phyloP scores from a whole-genome alignment of 2,113 vertebrate genomes.

The Ardeotis arabs region DNA sequence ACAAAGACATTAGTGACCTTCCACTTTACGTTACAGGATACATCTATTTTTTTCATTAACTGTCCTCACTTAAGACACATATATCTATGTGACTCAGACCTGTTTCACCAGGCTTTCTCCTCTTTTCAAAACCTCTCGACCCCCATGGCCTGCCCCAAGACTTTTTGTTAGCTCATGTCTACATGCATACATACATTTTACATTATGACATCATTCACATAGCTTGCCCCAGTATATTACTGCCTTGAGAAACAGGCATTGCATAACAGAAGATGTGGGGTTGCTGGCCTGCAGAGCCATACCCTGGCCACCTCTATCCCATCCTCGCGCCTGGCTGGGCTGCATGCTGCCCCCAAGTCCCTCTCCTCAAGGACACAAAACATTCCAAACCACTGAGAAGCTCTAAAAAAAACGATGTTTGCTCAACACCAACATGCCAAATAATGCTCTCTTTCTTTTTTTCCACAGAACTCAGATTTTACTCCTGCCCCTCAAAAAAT shows the following conservation, averaged over 20 bases:
- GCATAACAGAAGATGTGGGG: accelerated
- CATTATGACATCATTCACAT: neutral
- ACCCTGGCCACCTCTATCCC: neutral
- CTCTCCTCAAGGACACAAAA: neutral
- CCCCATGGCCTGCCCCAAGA: neutral
- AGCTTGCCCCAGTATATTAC: neutral
- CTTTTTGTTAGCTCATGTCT: neutral
- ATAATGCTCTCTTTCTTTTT: neutral
- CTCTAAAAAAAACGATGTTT: neutral
- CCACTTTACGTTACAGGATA: neutral
- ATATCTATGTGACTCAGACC: neutral
- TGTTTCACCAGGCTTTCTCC: neutral
- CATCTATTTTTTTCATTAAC: neutral
- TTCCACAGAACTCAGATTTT: neutral
- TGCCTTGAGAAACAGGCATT: neutral
- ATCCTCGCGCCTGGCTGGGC: neutral
- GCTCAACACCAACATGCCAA: neutral
- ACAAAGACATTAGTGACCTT: neutral
- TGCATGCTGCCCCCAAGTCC: neutral
- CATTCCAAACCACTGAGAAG: conserved; percentile 3
- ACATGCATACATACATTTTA: neutral
- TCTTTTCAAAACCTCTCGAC: neutral
- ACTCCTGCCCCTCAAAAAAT: neutral
- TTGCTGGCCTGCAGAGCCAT: neutral
- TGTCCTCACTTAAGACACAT: neutral